Evolutionary conservation across 2,113 vertebrate species (phyloP).

Genomic region (Dinomys branickii): DNA sequence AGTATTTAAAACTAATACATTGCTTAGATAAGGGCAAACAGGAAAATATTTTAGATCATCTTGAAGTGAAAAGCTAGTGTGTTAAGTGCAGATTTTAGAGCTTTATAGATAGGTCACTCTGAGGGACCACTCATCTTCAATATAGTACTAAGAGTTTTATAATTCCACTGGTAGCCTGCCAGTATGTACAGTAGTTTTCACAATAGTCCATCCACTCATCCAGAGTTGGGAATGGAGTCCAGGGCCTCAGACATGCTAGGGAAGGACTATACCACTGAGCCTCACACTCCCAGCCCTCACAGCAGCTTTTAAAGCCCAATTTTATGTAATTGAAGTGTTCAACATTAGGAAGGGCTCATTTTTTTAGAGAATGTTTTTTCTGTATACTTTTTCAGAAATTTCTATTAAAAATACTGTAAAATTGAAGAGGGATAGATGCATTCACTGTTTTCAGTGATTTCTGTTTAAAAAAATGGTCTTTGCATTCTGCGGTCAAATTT

Average conservation of each 20-base stretch:
- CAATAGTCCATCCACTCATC: background rate
- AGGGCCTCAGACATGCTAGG: background rate
- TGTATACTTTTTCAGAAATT: background rate
- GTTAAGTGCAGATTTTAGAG: background rate
- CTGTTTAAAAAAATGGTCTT: background rate
- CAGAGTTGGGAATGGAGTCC: background rate
- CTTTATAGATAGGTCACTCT: background rate
- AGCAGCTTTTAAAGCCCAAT: background rate
- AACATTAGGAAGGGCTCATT: background rate
- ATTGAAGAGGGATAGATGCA: background rate
- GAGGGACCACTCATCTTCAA: background rate
- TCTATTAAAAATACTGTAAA: background rate
- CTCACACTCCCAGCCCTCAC: background rate
- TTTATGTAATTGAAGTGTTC: background rate
- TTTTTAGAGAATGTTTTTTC: conserved; percentile 1
- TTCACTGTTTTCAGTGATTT: background rate
- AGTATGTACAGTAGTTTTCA: background rate
- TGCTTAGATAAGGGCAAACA: background rate
- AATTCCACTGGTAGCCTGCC: background rate
- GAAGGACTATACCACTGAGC: background rate
- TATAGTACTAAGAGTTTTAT: background rate
- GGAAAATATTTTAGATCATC: background rate
- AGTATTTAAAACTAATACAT: background rate
- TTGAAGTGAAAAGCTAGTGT: background rate
- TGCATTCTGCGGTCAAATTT: background rate